Evolutionary conservation across 1,140 invertebrate genomes (phyloP), one percentile per base, ranked within the genome.

Genomic region (Hestina assimilis): DNA sequence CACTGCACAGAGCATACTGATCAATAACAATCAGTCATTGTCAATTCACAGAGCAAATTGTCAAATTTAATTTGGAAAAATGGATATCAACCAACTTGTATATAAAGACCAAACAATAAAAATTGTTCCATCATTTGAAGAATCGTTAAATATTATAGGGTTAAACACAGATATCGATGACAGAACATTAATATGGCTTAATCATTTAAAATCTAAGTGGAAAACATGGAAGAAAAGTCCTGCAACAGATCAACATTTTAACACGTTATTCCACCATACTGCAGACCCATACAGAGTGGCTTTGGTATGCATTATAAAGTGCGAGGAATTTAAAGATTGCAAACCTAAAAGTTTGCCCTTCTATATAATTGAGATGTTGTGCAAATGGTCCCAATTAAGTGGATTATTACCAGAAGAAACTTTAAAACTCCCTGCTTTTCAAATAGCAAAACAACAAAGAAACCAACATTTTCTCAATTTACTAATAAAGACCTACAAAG

Each of bases 121-220:
- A 72, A 84, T 88, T 59, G 77, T 87, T 23, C 85, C 83, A 28
- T 83, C 85, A 20, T 41, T 82, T 17, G 85, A 88, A 75, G 85
- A 88, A 38, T 74, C 72, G 15, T 59, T 88, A 46, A 60, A 43
- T 29, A 52, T 41, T n/a, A 69, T 75, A 28, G 85, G 85, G 29
- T 59, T 88, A 12, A 61, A 88, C 59, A 72, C 75, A 12, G 43
- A 74, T 28, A 63, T 88, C 9, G 76, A 83, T 59, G 57, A 69
- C 7, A 55, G 61, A 19, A 68, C 63, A 26, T 23, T 47, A 50
- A n/a, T 53, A 14, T 85, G 83, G 85, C 71, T 83, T 21, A 41
- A 74, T 21, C 77, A 85, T 56, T 45, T 87, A 20, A 74, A 63
- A 70, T 28, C 62, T 9, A 77, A 74, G 15, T 88, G 82, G 82